Evolutionary conservation across 1,140 invertebrate species (phyloP), one percentile per base, ranked within the genome.

Genomic region (Leguminivora glycinivorella): DNA sequence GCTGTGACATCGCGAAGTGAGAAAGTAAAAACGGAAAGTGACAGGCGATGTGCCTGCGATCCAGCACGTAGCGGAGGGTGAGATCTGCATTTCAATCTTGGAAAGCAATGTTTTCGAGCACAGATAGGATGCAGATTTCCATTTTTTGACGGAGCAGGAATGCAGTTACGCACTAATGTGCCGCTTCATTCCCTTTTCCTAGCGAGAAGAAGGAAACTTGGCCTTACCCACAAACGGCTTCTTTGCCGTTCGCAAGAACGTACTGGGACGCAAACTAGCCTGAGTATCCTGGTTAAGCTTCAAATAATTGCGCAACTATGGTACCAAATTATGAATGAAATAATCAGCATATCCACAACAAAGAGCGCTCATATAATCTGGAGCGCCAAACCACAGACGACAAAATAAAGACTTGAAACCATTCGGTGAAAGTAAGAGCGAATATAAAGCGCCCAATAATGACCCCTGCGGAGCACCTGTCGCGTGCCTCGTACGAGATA

Each of bases 361-460:
- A 63, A 29, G 58, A 63, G 26, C 14, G 56, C 26, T 63, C 58
- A 63, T n/a, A 63, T 63, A 14, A 63, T 29, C 58, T 26, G 7
- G 58, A 29, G 26, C 25, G 38, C 24, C 58, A 67, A 67, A 56
- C 14, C 22, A 56, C 17, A 74, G 56, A 78, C 68, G 68, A 78
- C 66, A 63, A 72, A 79, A 69, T 75, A 76, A 56, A 67, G 68
- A 70, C 68, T 31, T 17, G 67, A 73, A 71, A 70, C 67, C 60
- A 78, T 78, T 76, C 68, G 75, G 83, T 83, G 84, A 87, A 87
- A 87, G 84, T 83, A 77, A 85, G 70, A 85, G 82, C 79, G 77
- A 83, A 78, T 78, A 87, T 81, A 83, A 85, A 84, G 71, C 70
- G 75, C 71, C 70, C 70, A 60, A 60, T 52, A 31, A 14, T 80